A percentile compares a stretch with the other conserved stretches of the same genome.
These are phyloP conservation scores for Zaprionus lineosus DNA, from an alignment of 2,888 invertebrate genomes.

Conservation along the genomic window DNA sequence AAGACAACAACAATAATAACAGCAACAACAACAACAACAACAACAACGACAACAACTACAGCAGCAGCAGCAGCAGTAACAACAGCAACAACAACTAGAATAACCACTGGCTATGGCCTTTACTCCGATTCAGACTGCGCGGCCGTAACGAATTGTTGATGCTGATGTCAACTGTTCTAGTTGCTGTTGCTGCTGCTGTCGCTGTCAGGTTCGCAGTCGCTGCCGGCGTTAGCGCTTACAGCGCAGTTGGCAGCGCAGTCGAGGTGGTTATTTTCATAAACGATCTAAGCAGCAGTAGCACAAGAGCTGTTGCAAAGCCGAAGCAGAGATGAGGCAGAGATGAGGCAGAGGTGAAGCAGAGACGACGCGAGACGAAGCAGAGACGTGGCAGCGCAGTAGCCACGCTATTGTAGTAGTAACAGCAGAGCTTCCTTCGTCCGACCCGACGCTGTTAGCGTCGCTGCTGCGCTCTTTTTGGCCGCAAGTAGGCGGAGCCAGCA, in stretches of 20 bases:
- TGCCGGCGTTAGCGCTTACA: constrained; percentile 17
- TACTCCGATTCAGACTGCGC: constrained; percentile 46
- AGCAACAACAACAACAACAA: constrained; percentile 13
- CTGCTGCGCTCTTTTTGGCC: constrained; percentile 51
- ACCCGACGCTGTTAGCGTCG: constrained; percentile 4
- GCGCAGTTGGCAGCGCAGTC: constrained; percentile 38
- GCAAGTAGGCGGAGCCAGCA: constrained; percentile 76
- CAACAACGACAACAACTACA: constrained; percentile 9
- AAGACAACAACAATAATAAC: constrained; percentile 42
- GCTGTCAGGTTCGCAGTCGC: constrained; percentile 16
- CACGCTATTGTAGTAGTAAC: constrained; percentile 1
- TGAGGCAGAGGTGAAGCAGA: too few species aligned
- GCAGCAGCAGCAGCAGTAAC: constrained; percentile 8
- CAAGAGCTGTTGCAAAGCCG: neutral
- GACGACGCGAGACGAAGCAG: too few species aligned
- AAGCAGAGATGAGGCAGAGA: too few species aligned
- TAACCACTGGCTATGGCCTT: constrained; percentile 46
- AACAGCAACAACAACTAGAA: constrained; percentile 19
- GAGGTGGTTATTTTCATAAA: constrained; percentile 63
- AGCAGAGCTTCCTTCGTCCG: too few species aligned
- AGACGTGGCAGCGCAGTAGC: too few species aligned
- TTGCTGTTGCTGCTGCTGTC: constrained; percentile 18
- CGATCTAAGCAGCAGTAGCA: constrained; percentile 46
- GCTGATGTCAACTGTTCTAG: constrained; percentile 50
- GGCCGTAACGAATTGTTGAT: constrained; percentile 57